A percentile compares a stretch with the other conserved stretches of the same genome.
phyloP scores from a whole-genome alignment of 2,888 invertebrate genomes.

The Eupeodes latifasciatus region DNA sequence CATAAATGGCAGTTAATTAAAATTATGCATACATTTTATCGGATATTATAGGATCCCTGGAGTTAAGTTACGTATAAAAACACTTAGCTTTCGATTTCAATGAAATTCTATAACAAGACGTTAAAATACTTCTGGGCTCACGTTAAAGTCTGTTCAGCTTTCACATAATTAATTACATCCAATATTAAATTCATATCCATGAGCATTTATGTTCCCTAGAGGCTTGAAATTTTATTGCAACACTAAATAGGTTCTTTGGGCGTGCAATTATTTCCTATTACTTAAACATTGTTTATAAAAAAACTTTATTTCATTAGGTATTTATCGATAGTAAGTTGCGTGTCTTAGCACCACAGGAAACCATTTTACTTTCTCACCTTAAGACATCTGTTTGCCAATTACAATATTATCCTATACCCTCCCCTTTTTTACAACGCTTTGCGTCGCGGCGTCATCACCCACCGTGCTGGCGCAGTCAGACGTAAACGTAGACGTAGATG shows the following conservation, averaged over 20 bases:
- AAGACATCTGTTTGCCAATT: constrained; percentile 68
- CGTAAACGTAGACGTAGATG: neutral
- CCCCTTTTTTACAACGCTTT: neutral
- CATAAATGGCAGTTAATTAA: too few relatives aligned
- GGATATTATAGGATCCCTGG: too few relatives aligned
- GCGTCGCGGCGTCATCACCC: constrained; percentile 14
- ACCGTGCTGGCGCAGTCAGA: neutral
- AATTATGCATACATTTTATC: too few relatives aligned
- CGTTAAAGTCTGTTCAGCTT: neutral
- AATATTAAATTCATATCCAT: neutral
- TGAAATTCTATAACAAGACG: neutral
- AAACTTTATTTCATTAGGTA: constrained; percentile 14
- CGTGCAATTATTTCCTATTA: neutral
- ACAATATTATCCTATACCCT: neutral
- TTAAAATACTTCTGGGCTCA: neutral
- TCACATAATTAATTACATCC: constrained; percentile 30
- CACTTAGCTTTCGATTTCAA: neutral
- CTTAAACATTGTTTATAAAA: neutral
- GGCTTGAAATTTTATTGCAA: constrained; percentile 16
- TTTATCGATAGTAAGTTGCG: neutral
- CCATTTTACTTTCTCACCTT: constrained; percentile 68
- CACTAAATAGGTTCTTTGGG: neutral
- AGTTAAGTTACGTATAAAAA: too few relatives aligned
- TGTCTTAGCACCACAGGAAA: constrained; percentile 57
- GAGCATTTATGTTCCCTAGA: neutral